phyloP scores from a whole-genome alignment of 53 echinoderm and acorn worm genomes.

The Hippasteria phrygiana region DNA sequence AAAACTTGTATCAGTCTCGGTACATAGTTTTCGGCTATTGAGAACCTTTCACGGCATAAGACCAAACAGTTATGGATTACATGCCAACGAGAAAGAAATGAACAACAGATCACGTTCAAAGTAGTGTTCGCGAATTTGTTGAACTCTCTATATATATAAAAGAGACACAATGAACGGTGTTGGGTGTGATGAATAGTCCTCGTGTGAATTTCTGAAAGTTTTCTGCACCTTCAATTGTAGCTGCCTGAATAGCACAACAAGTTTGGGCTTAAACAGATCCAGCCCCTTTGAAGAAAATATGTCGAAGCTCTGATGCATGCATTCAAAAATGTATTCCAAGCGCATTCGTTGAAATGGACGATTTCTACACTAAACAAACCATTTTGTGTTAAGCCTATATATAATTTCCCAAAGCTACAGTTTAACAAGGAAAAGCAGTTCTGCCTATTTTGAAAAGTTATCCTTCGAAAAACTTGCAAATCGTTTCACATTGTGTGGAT shows the following conservation, averaged over 20 bases:
- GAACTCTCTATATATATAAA: background rate
- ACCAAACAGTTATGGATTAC: slow-evolving; percentile 15
- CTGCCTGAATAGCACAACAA: background rate
- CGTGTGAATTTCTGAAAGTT: background rate
- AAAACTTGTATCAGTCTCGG: slow-evolving; percentile 11
- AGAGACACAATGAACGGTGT: background rate
- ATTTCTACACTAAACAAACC: no score
- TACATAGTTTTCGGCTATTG: slow-evolving; percentile 27
- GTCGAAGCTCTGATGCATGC: no score
- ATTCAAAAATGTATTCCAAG: no score
- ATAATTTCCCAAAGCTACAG: no score
- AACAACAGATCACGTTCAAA: background rate
- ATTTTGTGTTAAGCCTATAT: no score
- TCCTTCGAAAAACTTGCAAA: no score
- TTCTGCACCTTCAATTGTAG: background rate
- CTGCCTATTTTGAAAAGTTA: no score
- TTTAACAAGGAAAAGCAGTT: no score
- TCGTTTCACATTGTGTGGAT: no score
- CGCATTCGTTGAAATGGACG: no score
- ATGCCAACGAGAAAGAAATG: slow-evolving; percentile 12
- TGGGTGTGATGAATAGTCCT: background rate
- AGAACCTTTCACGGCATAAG: background rate
- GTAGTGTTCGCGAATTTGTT: slow-evolving; percentile 18
- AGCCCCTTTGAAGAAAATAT: no score
- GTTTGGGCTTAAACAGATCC: no score